phyloP scores from a whole-genome alignment of 2,113 vertebrate genomes.

The Aplodontia rufa region DNA sequence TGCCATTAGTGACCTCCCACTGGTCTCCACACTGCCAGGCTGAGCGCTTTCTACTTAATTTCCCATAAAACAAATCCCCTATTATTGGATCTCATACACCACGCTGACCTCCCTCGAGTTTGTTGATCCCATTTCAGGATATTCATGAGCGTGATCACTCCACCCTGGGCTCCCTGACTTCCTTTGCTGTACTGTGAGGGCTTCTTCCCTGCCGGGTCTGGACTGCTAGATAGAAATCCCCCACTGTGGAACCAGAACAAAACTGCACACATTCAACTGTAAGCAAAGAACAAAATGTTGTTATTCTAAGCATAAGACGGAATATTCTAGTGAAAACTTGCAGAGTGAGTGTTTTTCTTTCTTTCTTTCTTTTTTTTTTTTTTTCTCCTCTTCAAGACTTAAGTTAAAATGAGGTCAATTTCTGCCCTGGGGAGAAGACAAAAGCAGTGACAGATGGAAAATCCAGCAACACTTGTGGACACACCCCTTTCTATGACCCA shows the following conservation, averaged over 20 bases:
- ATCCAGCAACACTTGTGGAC: neutral
- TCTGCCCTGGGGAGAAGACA: neutral
- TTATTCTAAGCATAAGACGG: slow-evolving; percentile 27
- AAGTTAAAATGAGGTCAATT: neutral
- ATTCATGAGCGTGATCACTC: neutral
- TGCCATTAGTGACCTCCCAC: rapidly evolving
- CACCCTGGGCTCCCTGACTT: neutral
- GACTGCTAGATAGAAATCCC: neutral
- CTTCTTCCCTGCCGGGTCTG: neutral
- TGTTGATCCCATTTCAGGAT: neutral
- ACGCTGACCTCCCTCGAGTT: neutral
- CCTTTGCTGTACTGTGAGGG: neutral
- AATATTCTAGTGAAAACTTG: neutral
- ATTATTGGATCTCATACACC: neutral
- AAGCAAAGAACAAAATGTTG: slow-evolving; percentile 42
- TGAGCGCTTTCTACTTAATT: neutral
- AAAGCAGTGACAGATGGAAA: neutral
- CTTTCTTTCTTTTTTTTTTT: neutral
- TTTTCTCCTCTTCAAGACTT: neutral
- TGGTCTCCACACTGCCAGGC: neutral
- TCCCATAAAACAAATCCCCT: neutral
- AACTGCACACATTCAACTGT: neutral
- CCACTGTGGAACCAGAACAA: neutral
- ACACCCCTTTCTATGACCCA: neutral
- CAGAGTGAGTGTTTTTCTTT: neutral